A percentile compares a stretch with the other conserved stretches of the same genome.
Conservation (phyloP, 2,888 invertebrate species). For the Antheraea yamamai region DNA sequence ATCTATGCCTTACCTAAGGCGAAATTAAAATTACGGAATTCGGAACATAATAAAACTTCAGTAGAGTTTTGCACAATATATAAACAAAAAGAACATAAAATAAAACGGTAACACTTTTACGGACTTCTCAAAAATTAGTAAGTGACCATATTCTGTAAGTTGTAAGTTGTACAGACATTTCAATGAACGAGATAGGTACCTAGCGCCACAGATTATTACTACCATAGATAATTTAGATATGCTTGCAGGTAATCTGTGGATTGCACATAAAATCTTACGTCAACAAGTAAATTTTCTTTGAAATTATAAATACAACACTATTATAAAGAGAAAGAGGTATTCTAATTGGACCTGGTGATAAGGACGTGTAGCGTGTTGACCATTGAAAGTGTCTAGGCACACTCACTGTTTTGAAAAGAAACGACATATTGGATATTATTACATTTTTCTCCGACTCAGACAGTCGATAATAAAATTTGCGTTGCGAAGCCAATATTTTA, state of each 20-base stretch:
- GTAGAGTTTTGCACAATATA: slow-evolving; percentile 29
- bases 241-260: not conserved
- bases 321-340: too few relatives aligned
- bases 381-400: too few relatives aligned
- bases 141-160: slow-evolving; percentile 27
- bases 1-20: slow-evolving; percentile 60
- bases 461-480: too few relatives aligned
- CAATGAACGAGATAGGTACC: slow-evolving; percentile 28
- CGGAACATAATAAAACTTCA: slow-evolving; percentile 34
- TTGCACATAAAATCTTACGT: too few relatives aligned
- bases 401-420: too few relatives aligned
- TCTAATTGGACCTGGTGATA: too few relatives aligned
- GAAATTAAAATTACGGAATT: slow-evolving; percentile 44
- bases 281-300: too few relatives aligned
- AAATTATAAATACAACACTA: too few relatives aligned
- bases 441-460: too few relatives aligned
- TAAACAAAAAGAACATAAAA: slow-evolving; percentile 31
- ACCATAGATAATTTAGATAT: not conserved
- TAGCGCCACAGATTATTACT: not conserved
- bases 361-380: too few relatives aligned
- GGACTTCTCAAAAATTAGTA: slow-evolving; percentile 13
- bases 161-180: slow-evolving; percentile 38
- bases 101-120: slow-evolving; percentile 12
- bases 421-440: too few relatives aligned
- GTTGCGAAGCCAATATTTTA: too few relatives aligned